Evolutionary conservation across 64 coral and sea anemone species (phyloP), one percentile per base, ranked within the genome.

Genomic region (Porites australiensis): DNA sequence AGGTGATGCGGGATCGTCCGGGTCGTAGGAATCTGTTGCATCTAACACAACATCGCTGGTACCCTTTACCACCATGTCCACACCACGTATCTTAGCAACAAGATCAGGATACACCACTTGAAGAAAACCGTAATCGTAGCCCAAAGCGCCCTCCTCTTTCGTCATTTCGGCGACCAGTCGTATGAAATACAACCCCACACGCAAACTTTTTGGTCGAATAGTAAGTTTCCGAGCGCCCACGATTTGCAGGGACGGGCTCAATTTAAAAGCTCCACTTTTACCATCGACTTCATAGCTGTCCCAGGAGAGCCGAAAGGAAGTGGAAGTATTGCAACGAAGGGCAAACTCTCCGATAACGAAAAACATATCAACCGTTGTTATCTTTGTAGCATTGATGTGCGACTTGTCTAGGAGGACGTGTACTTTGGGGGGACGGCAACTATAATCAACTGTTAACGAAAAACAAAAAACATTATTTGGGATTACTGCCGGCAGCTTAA

Each of bases 61-160:
- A 14, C 95, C 95, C 27, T 98, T 98, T 10, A 98, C 83, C 13
- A 67, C 77, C 46, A 63, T 90, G 6, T 50, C 74, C 2, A 77
- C 75, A 13, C 92, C 95, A 8, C 65, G 61, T 13, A 98, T 81
- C 48, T 83, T 91, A 49, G 88, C 75, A 21, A 91, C 88, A 61
- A 98, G 67, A 15, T 89, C 90, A 3, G 95, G 95, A 47, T 91
- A 89, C 4, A 81, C 82, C 4, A 94, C 77, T 15, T 74, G 64
- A 1, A 98, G 55, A 77, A 83, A 98, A 13, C 95, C 95, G 63
- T 88, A 98, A 23, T 98, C 92, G 72, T 87, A 98, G 3, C 61
- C 64, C 4, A 53, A 19, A 1, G 95, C 90, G 53, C 95, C 95
- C 81, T 98, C 95, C 80, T 98, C 74, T 7, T 86, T 58, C 23